A percentile compares a stretch with the other conserved stretches of the same genome.
These are phyloP conservation scores for Byasa hedistus DNA, from an alignment of 2,888 invertebrate species.

Conservation along the genomic window DNA sequence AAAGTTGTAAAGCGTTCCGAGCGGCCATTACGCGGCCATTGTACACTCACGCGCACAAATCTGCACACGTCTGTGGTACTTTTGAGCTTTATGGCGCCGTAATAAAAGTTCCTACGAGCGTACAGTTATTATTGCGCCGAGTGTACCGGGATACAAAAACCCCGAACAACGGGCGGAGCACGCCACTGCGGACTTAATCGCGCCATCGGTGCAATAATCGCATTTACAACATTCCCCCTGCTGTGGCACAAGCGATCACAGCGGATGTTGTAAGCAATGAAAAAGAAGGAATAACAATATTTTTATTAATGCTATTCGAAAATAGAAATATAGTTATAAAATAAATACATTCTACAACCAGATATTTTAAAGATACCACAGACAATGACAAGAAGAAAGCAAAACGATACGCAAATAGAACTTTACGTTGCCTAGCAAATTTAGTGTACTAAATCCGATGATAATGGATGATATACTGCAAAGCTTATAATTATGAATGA, in stretches of 20 bases:
- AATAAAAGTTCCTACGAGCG: slow-evolving; percentile 1
- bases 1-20: slow-evolving; percentile 24
- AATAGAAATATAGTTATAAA: no score
- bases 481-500: no score
- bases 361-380: no score
- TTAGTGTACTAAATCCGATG: no score
- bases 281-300: background rate
- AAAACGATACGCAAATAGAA: no score
- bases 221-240: slow-evolving; percentile 45
- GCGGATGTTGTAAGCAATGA: slow-evolving; percentile 1
- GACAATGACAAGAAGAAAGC: no score
- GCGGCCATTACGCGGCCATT: slow-evolving; percentile 19
- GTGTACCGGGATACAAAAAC: slow-evolving; percentile 31
- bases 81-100: background rate
- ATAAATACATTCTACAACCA: no score
- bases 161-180: slow-evolving; percentile 17
- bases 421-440: no score
- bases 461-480: no score
- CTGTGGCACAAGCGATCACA: slow-evolving; percentile 31
- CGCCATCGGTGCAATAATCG: slow-evolving; percentile 64
- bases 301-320: no score
- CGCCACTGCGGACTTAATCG: slow-evolving; percentile 46
- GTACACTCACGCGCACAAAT: slow-evolving; percentile 12
- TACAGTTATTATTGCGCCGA: slow-evolving; percentile 27
- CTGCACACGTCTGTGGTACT: background rate